Conservation (phyloP, 2,888 invertebrate genomes). For the Acrobasis consociella region DNA sequence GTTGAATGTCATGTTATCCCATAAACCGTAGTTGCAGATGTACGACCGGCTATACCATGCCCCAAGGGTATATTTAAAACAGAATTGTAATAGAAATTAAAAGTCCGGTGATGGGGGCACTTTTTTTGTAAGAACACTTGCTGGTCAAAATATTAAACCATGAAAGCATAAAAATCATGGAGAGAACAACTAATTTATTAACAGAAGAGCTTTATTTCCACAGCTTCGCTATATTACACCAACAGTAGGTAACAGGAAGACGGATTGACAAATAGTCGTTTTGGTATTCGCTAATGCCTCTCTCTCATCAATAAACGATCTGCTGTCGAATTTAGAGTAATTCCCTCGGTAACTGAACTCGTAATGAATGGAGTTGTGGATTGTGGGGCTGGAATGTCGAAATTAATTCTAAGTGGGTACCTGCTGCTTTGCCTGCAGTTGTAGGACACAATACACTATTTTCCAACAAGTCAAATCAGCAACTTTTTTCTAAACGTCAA, state of each 20-base stretch:
- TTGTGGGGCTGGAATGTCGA: conserved; percentile 7
- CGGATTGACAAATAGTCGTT: conserved; percentile 82
- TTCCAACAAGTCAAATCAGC: too few relatives aligned
- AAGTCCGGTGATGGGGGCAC: too few relatives aligned
- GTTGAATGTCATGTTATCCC: too few relatives aligned
- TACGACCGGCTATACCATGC: too few relatives aligned
- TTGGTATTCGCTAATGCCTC: conserved; percentile 79
- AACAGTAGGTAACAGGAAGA: conserved; percentile 58
- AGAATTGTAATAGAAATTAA: too few relatives aligned
- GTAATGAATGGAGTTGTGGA: conserved; percentile 14
- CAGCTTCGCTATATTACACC: neutral
- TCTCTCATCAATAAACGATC: conserved; percentile 76
- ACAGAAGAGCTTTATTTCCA: neutral
- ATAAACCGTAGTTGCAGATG: too few relatives aligned
- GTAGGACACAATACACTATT: neutral
- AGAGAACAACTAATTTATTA: too few relatives aligned
- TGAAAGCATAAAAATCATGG: too few relatives aligned
- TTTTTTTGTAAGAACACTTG: too few relatives aligned
- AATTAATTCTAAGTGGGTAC: conserved; percentile 8
- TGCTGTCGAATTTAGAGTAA: conserved; percentile 18
- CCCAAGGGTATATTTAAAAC: too few relatives aligned
- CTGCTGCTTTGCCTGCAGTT: neutral
- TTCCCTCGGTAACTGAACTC: conserved; percentile 14
- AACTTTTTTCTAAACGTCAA: too few relatives aligned
- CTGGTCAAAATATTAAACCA: too few relatives aligned